These are phyloP conservation scores for Cantharis rufa DNA, from an alignment of 2,888 invertebrate genomes.

Conservation along the genomic window DNA sequence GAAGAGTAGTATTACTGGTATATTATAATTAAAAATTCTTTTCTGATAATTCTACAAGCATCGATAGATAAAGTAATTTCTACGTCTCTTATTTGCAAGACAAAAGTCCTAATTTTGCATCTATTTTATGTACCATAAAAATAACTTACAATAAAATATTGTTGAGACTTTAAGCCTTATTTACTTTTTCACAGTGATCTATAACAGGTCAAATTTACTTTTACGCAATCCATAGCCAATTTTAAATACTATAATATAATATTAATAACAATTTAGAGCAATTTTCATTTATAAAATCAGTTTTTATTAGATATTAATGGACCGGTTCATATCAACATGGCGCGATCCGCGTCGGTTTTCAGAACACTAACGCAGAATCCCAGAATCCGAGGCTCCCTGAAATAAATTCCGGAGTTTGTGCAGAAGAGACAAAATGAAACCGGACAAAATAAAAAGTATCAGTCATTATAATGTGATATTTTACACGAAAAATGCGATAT, in stretches of 20 bases:
- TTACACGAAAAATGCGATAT: not conserved
- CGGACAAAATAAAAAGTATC: not conserved
- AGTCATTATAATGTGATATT: not conserved
- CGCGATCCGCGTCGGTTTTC: conserved; percentile 13
- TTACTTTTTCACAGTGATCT: not conserved
- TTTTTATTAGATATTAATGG: not conserved
- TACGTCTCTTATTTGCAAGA: not conserved
- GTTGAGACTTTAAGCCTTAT: not conserved
- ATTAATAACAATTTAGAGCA: not conserved
- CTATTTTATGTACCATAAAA: not conserved
- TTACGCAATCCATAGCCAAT: not conserved
- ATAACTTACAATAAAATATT: not conserved
- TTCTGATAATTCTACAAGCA: not conserved
- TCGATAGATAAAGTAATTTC: not conserved
- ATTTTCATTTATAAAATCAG: not conserved
- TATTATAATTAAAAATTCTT: not conserved
- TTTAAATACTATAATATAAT: not conserved
- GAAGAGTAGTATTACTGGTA: not conserved
- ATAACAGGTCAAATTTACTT: not conserved
- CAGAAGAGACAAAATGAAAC: conserved; percentile 16
- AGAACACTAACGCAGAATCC: conserved; percentile 27
- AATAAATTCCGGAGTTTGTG: conserved; percentile 22
- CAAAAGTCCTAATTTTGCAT: not conserved
- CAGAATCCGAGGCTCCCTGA: conserved; percentile 20
- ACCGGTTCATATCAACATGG: conserved; percentile 12